Base-by-base conservation (phyloP, 2,113 vertebrate genomes). In the Chamaea fasciata region DNA sequence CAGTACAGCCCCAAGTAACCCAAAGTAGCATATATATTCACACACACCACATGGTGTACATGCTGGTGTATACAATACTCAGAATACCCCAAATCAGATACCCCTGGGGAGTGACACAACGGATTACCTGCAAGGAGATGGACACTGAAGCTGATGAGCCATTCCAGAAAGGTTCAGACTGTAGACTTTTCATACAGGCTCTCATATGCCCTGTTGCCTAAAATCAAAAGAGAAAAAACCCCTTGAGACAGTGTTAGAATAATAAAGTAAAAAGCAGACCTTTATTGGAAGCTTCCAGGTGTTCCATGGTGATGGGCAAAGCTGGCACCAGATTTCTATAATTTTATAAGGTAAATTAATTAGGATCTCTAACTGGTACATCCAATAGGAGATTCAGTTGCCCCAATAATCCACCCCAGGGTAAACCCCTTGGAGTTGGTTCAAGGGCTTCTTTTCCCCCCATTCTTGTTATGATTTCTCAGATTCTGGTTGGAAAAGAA, bases 321-420 rank as follows among this genome's bases (percentile, higher is more conserved):
- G 4, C 2, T 1, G 1, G 31, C 7, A 76, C 21, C 0, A 1
- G 21, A 22, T 50, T 57, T 18, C 16, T 31, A 59, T 31, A 50
- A 31, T 86, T 68, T 26, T 31, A 26, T 11, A 37, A 42, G 31
- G 13, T 42, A 42, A 57, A 76, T 35, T 50, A 52, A 22, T 44
- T 27, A 50, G 53, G 31, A 31, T 14, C 27, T 42, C 11, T 22
- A 52, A 42, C 11, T 31, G 26, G 37, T 15, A 27, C 5, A 22
- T 33, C 46, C 33, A 44, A 22, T 31, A 59, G 37, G 31, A 68
- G 18, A 44, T 44, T 27, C 37, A 52, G 31, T 37, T 33, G 33
- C 11, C 26, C 16, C 44, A 68, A 44, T 42, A 59, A 50, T 11
- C 7, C 21, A 37, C 3, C 11, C 13, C 21, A 37, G 44, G 10